These are phyloP conservation scores for Biston stratarius DNA, from an alignment of 2,888 invertebrate species.

Conservation along the genomic window DNA sequence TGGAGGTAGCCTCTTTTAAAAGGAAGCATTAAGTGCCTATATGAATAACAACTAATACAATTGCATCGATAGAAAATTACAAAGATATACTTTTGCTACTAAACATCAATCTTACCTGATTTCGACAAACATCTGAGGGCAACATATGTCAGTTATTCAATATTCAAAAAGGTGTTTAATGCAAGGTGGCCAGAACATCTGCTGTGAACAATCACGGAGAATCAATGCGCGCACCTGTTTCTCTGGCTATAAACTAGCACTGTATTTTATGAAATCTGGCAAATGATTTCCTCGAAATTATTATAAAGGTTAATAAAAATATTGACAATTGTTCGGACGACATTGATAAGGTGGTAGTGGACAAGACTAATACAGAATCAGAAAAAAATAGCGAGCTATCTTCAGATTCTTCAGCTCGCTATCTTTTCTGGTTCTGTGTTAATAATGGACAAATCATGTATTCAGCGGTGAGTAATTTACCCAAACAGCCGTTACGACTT, in stretches of 20 bases:
- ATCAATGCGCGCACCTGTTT: slow-evolving; percentile 76
- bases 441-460: no score
- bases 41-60: slow-evolving; percentile 54
- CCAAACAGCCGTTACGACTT: no score
- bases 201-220: slow-evolving; percentile 69
- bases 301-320: no score
- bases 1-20: slow-evolving; percentile 40
- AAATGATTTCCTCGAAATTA: no score
- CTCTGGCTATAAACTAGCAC: neutral
- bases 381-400: no score
- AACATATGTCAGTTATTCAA: slow-evolving; percentile 53
- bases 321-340: no score
- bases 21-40: slow-evolving; percentile 48
- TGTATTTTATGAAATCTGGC: no score
- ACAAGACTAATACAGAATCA: no score
- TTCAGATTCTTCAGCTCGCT: no score
- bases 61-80: slow-evolving; percentile 42
- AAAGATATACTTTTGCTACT: slow-evolving; percentile 28
- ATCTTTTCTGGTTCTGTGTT: no score
- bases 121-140: slow-evolving; percentile 37
- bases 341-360: no score
- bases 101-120: slow-evolving; percentile 27
- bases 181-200: slow-evolving; percentile 77
- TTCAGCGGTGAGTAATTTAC: no score
- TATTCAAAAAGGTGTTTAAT: slow-evolving; percentile 53